These are phyloP conservation scores for Hippocampus kuda DNA, from an alignment of 2,797 vertebrate genomes.

Conservation along the genomic window DNA sequence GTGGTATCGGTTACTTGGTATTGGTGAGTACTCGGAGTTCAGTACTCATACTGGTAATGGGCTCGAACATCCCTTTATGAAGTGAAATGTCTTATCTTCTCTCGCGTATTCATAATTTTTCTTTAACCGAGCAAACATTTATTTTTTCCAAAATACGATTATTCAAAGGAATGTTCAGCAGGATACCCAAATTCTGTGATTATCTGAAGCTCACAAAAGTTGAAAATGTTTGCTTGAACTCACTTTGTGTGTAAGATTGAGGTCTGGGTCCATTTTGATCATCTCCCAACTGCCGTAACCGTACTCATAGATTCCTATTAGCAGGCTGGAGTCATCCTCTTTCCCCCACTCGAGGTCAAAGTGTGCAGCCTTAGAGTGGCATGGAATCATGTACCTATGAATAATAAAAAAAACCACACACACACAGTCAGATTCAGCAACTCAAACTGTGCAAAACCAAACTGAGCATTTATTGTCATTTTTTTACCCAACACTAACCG, in stretches of 20 bases:
- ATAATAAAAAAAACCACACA: neutral
- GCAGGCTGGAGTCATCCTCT: slow-evolving; percentile 91
- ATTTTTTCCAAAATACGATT: too few species aligned
- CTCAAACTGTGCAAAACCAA: neutral
- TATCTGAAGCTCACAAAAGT: neutral
- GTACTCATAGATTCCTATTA: slow-evolving; percentile 97
- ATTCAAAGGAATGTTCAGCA: too few species aligned
- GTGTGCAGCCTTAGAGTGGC: slow-evolving; percentile 92
- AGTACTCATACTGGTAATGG: too few species aligned
- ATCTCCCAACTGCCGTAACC: slow-evolving; percentile 99
- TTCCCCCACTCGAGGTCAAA: slow-evolving; percentile 97
- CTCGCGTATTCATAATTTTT: too few species aligned
- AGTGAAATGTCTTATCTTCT: too few species aligned
- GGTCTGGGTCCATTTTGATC: slow-evolving; percentile 99
- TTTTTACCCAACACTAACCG: neutral
- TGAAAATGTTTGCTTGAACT: slow-evolving; percentile 1
- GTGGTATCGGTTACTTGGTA: too few species aligned
- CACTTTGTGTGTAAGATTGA: slow-evolving; percentile 96
- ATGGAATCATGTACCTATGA: slow-evolving; percentile 85
- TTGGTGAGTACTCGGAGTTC: too few species aligned
- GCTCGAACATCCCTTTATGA: too few species aligned
- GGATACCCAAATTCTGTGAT: neutral
- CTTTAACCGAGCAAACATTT: too few species aligned
- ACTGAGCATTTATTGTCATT: neutral
- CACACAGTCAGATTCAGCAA: neutral